Percentiles rank a stretch among this genome's conserved stretches.
Evolutionary conservation across 2,113 vertebrate species (phyloP).

Genomic region (Hippocampus barbouri): DNA sequence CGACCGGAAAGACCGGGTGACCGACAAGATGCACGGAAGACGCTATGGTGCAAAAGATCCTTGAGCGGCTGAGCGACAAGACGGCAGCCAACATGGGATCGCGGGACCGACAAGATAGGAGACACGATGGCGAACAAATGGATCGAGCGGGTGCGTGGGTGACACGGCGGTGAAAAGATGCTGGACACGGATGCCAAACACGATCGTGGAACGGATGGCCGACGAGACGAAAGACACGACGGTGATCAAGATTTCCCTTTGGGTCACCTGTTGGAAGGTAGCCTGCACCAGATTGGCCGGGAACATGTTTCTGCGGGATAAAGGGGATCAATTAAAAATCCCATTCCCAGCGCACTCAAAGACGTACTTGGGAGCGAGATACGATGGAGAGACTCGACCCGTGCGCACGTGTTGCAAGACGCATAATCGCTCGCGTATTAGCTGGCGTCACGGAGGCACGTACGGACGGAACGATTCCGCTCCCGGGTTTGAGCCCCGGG

Average conservation of each 20-base stretch:
- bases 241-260: not conserved
- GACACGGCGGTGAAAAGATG: too few relatives aligned
- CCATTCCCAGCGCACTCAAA: not conserved
- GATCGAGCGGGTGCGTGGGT: too few relatives aligned
- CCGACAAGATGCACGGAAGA: too few relatives aligned
- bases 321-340: not conserved
- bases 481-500: not conserved
- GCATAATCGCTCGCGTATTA: too few relatives aligned
- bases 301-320: constrained; percentile 89
- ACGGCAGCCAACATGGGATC: not conserved
- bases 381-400: not conserved
- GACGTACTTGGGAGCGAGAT: not conserved
- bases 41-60: too few relatives aligned
- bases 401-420: too few relatives aligned
- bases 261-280: constrained; percentile 92
- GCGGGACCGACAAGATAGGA: not conserved
- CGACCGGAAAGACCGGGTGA: too few relatives aligned
- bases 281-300: constrained; percentile 94
- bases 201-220: too few relatives aligned
- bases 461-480: not conserved
- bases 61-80: not conserved
- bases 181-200: too few relatives aligned
- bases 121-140: not conserved
- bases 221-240: too few relatives aligned
- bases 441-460: not conserved